Evolutionary conservation across 1,140 invertebrate species (phyloP).

Genomic region (Spodoptera frugiperda): DNA sequence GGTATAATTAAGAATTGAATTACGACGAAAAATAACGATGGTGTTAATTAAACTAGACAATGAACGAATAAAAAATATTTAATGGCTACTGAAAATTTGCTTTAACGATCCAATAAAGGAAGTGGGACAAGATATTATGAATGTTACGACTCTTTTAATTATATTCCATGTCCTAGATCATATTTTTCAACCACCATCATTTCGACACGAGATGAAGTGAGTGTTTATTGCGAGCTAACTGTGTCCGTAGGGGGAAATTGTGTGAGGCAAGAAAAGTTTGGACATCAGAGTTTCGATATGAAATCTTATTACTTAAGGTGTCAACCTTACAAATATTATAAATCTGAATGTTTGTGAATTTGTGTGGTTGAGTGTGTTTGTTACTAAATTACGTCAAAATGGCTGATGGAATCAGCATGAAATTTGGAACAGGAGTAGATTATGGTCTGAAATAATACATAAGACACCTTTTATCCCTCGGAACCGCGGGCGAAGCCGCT

Average conservation of each 20-base stretch:
- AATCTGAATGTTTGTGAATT: no score
- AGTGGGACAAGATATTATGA: constrained; percentile 42
- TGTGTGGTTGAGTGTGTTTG: no score
- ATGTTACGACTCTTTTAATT: constrained; percentile 30
- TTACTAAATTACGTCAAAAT: no score
- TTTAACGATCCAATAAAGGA: constrained; percentile 42
- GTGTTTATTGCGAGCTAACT: constrained; percentile 3
- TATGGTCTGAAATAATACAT: no score
- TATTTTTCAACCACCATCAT: constrained; percentile 26
- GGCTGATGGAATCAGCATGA: no score
- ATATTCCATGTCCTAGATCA: constrained; percentile 29
- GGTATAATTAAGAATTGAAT: constrained; percentile 43
- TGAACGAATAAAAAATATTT: constrained; percentile 44
- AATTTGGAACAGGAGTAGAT: no score
- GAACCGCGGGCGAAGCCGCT: no score
- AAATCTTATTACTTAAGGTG: no score
- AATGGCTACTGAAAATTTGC: constrained; percentile 36
- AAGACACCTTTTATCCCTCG: no score
- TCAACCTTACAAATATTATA: no score
- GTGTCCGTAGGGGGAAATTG: not conserved
- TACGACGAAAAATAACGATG: constrained; percentile 36
- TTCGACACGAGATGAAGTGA: constrained; percentile 9
- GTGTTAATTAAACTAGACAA: constrained; percentile 46
- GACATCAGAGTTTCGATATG: no score
- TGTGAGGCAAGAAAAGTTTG: no score